Evolutionary conservation across 2,888 invertebrate genomes (phyloP).

Genomic region (Stegophylla sp.): DNA sequence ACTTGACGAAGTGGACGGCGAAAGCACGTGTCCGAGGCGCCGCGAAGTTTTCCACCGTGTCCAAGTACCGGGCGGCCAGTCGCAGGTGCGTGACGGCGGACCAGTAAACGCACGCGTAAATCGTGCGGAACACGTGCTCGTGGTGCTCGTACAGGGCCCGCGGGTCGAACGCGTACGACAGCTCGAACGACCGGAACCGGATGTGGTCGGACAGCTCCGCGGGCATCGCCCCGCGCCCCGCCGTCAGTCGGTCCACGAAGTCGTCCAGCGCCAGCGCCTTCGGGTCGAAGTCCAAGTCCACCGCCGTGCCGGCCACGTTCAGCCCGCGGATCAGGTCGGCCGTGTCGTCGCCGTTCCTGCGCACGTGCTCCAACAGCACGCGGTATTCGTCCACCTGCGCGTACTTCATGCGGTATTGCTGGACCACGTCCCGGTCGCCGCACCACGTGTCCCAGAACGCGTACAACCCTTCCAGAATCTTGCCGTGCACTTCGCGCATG

Average conservation of each 20-base stretch:
- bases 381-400: background rate
- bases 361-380: background rate
- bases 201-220: background rate
- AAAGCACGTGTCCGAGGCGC: background rate
- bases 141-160: background rate
- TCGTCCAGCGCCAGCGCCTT: background rate
- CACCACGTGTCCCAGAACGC: conserved; percentile 36
- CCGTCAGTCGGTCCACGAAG: background rate
- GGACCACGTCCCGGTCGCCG: conserved; percentile 3
- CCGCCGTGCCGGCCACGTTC: background rate
- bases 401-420: conserved; percentile 18
- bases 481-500: background rate
- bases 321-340: background rate
- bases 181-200: background rate
- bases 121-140: background rate
- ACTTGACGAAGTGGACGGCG: background rate
- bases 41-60: background rate
- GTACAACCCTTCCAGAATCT: conserved; percentile 3
- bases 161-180: conserved; percentile 35
- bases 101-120: conserved; percentile 36
- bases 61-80: background rate
- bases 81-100: conserved; percentile 16
- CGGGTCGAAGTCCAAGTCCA: conserved; percentile 2
- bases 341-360: background rate
- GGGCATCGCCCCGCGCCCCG: background rate